Base-by-base conservation (phyloP, 2,797 vertebrate species). In the Sciaenops ocellatus region DNA sequence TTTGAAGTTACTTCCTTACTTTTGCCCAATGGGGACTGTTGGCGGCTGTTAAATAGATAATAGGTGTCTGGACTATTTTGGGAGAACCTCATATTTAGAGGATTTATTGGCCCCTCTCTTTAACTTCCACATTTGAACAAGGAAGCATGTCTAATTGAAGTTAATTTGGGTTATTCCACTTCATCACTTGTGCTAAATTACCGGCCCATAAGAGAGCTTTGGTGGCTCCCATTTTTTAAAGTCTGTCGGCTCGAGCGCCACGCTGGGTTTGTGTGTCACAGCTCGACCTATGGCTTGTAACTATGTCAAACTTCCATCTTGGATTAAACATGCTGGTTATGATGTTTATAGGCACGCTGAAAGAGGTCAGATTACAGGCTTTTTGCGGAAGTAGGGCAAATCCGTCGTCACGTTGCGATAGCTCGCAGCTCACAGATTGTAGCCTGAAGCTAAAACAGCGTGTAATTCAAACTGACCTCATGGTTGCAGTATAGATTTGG, bases 301-400 rank as follows among this genome's bases (percentile, higher is more conserved):
- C 79, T 77, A 42, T 87, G 85, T 83, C 78, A 83, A 41, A 70
- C 88, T 83, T 90, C 87, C 57, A 57, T 52, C 62, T 69, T 18
- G 80, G 90, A 92, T 93, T 93, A 92, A 89, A 85, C 79, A 42
- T n/a, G 67, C 71, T 72, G 63, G 80, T 91, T 91, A 79, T 85
- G 79, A 92, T 88, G 80, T 89, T 88, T 80, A 80, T 60, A 64
- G 87, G 69, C 82, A 48, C 64, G 78, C 59, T 26, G 73, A 89
- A 91, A 85, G 86, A 90, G 94, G 92, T 93, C 93, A 93, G 88
- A 93, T 93, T 90, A 86, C 89, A 87, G 82, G 88, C 89, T 76
- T 80, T 38, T 72, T 82, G 78, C 54, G 9, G 81, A 94, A 87
- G 85, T 93, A 92, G 92, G 93, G 69, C 93, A 89, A 38, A 38